Percentiles rank a stretch among this genome's conserved stretches.
Conservation (phyloP, 1,140 invertebrate genomes). For the Limonius californicus region DNA sequence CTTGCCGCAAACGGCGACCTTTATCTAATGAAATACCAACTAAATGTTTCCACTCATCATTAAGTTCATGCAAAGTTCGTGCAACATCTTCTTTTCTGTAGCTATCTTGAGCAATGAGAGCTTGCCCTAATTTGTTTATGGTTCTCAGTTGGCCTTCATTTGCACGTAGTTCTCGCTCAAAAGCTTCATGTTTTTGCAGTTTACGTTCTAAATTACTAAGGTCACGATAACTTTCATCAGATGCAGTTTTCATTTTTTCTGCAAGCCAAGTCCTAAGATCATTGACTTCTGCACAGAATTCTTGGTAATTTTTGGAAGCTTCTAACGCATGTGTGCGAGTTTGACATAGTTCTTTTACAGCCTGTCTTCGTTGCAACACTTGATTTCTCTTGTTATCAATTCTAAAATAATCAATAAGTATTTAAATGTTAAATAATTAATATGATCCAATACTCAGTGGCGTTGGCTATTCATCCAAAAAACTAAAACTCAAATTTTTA, state of each 20-base stretch:
- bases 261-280: conserved; percentile 86
- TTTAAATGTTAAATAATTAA: too few species aligned
- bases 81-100: conserved; percentile 66
- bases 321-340: conserved; percentile 67
- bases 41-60: conserved; percentile 69
- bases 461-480: too few species aligned
- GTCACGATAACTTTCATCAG: conserved; percentile 91
- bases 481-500: too few species aligned
- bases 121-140: conserved; percentile 76
- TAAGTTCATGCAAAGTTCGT: conserved; percentile 61
- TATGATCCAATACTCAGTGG: too few species aligned
- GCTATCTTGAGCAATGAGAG: conserved; percentile 66
- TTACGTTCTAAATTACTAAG: conserved; percentile 88
- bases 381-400: conserved; percentile 72
- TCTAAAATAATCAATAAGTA: conserved; percentile 52
- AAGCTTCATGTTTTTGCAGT: conserved; percentile 96
- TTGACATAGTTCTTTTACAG: conserved; percentile 71
- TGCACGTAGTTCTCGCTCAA: conserved; percentile 89
- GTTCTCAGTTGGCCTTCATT: conserved; percentile 84
- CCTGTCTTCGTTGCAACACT: conserved; percentile 68
- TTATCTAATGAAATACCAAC: conserved; percentile 74
- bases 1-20: conserved; percentile 71
- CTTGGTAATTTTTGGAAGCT: conserved; percentile 75
- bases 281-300: conserved; percentile 85
- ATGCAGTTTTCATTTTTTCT: conserved; percentile 87